phyloP scores from a whole-genome alignment of 2,113 vertebrate genomes.

The Poeciliopsis turrubarensis region DNA sequence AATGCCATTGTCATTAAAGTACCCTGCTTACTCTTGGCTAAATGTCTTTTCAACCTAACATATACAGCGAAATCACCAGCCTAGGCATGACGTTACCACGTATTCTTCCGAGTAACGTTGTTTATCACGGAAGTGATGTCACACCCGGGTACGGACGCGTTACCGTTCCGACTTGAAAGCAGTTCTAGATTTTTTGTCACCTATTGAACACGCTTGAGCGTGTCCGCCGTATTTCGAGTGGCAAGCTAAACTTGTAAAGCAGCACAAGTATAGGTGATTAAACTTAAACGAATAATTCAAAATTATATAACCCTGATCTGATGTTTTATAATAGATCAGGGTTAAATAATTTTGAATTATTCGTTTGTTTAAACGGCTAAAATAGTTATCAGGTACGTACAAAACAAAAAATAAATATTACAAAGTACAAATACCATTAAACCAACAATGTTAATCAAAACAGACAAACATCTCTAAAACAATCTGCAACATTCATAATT shows the following conservation, averaged over 20 bases:
- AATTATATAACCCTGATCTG: too few species aligned
- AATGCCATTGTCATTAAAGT: slow-evolving; percentile 13
- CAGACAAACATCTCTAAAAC: too few species aligned
- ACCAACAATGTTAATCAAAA: too few species aligned
- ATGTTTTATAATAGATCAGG: too few species aligned
- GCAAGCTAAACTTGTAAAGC: background rate
- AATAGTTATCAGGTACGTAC: too few species aligned
- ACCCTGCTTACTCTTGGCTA: background rate
- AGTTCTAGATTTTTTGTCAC: background rate
- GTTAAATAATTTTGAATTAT: too few species aligned
- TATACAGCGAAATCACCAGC: background rate
- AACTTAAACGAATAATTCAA: too few species aligned
- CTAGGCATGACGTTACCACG: slow-evolving; percentile 12
- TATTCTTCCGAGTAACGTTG: slow-evolving; percentile 18
- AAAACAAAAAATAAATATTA: too few species aligned
- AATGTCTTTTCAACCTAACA: background rate
- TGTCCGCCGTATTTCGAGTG: background rate
- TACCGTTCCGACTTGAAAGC: slow-evolving; percentile 64
- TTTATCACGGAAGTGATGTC: slow-evolving; percentile 72
- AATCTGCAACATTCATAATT: too few species aligned
- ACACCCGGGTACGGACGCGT: slow-evolving; percentile 10
- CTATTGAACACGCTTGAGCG: background rate
- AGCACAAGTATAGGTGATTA: too few species aligned
- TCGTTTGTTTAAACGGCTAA: too few species aligned
- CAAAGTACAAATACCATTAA: too few species aligned